Percentiles rank a stretch among this genome's conserved stretches.
These are phyloP conservation scores for Merops nubicus DNA, from an alignment of 2,113 vertebrate species.

Conservation along the genomic window DNA sequence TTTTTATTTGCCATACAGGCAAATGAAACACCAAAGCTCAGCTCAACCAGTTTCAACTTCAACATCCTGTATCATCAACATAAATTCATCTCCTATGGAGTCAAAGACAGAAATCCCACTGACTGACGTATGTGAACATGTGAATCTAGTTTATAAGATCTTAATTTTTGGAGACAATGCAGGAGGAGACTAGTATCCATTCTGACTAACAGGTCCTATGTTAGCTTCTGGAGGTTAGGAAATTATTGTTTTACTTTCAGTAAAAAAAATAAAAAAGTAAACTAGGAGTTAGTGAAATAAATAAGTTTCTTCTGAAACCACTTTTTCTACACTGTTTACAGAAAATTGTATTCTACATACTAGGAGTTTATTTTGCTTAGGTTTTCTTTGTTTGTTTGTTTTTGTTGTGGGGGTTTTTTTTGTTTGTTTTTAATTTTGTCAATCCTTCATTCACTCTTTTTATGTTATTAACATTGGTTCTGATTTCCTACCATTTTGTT, in stretches of 20 bases:
- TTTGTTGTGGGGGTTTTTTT: too few relatives aligned
- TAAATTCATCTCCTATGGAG: not conserved
- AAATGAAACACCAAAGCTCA: not conserved
- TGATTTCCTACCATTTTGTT: not conserved
- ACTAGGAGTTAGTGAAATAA: not conserved
- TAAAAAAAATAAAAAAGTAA: not conserved
- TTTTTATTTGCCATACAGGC: not conserved
- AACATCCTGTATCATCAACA: fast-evolving
- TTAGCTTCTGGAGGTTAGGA: not conserved
- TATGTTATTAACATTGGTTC: not conserved
- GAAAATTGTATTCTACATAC: fast-evolving
- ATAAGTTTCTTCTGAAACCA: not conserved
- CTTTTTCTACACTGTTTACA: not conserved
- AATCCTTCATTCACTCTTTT: not conserved
- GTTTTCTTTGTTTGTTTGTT: too few relatives aligned
- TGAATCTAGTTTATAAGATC: not conserved
- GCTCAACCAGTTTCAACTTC: not conserved
- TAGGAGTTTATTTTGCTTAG: not conserved
- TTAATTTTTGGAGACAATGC: not conserved
- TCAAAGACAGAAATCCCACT: not conserved
- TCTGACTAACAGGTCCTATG: not conserved
- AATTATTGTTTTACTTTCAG: not conserved
- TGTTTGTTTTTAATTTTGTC: too few relatives aligned
- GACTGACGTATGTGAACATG: not conserved
- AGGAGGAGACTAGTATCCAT: not conserved